Percentiles rank a stretch among this genome's conserved stretches.
These are phyloP conservation scores for Endotricha flammealis DNA, from an alignment of 2,888 invertebrate genomes.

Conservation along the genomic window DNA sequence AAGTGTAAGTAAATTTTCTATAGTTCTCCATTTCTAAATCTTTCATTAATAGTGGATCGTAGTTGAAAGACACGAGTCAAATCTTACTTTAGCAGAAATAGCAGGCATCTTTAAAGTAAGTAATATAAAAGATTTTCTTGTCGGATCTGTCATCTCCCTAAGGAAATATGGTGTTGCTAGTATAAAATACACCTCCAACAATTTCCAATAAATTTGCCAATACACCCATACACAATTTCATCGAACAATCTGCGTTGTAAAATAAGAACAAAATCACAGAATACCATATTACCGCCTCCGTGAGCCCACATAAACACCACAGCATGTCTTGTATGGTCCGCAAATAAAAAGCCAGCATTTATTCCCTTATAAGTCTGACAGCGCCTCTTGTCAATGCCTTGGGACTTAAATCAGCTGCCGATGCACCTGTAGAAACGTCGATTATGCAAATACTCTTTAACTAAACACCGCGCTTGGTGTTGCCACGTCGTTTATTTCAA, in stretches of 20 bases:
- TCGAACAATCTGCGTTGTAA: background rate
- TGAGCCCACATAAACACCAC: slow-evolving; percentile 23
- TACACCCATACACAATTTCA: background rate
- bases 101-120: no score
- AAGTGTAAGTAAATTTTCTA: no score
- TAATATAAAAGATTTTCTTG: background rate
- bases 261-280: background rate
- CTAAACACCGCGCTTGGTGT: slow-evolving; percentile 56
- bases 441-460: slow-evolving; percentile 72
- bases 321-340: slow-evolving; percentile 39
- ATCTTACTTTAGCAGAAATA: no score
- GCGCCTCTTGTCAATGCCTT: slow-evolving; percentile 55
- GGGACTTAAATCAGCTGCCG: slow-evolving; percentile 71
- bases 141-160: background rate
- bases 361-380: slow-evolving; percentile 62
- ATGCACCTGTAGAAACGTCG: slow-evolving; percentile 73
- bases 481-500: slow-evolving; percentile 36
- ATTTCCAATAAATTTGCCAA: background rate
- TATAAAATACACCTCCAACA: background rate
- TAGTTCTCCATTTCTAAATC: no score
- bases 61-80: no score
- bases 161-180: background rate
- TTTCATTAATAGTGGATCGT: no score
- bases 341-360: slow-evolving; percentile 62
- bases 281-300: slow-evolving; percentile 9